Conservation (phyloP, 2,797 vertebrate genomes). For the Rhinella marina region DNA sequence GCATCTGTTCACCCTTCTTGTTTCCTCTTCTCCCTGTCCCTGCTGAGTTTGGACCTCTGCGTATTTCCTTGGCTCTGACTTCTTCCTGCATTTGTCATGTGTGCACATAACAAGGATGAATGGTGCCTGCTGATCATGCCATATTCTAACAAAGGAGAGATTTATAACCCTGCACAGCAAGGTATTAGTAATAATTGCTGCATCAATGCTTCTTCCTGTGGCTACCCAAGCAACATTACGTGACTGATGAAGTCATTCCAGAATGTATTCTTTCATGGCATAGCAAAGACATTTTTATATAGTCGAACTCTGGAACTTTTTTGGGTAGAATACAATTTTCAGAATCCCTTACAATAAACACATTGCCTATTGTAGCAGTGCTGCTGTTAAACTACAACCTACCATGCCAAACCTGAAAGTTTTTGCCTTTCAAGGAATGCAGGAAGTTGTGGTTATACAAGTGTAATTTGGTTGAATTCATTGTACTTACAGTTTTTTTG, state of each 20-base stretch:
- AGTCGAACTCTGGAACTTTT: neutral
- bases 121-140: conserved; percentile 27
- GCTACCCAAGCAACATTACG: conserved; percentile 26
- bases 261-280: neutral
- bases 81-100: conserved; percentile 39
- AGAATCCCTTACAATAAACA: neutral
- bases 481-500: too few species aligned
- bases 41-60: neutral
- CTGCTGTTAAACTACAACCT: too few species aligned
- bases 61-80: conserved; percentile 3
- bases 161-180: conserved; percentile 34
- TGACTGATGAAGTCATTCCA: conserved; percentile 27
- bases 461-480: too few species aligned
- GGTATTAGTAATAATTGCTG: conserved; percentile 41
- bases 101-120: conserved; percentile 42
- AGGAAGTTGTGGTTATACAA: too few species aligned
- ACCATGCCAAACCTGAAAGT: too few species aligned
- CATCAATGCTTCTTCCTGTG: conserved; percentile 35
- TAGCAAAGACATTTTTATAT: neutral
- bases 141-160: conserved; percentile 40
- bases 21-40: neutral
- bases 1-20: neutral
- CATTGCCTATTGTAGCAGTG: too few species aligned
- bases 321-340: neutral
- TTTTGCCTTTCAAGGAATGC: too few species aligned